phyloP scores from a whole-genome alignment of 2,888 invertebrate genomes.

The Psylliodes chrysocephalus region DNA sequence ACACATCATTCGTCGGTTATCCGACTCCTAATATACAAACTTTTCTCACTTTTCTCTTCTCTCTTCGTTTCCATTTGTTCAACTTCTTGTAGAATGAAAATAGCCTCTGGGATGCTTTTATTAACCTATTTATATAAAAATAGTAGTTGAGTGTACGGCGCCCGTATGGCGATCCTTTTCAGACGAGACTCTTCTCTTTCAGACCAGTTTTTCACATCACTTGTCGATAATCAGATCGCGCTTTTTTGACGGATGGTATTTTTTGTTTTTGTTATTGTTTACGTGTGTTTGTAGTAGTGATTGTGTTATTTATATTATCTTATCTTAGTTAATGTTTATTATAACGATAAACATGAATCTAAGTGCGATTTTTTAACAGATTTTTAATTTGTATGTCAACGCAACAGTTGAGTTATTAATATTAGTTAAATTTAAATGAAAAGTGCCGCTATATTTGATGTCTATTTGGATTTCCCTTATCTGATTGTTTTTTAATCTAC shows the following conservation, averaged over 20 bases:
- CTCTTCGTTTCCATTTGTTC: background rate
- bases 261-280: slow-evolving; percentile 6
- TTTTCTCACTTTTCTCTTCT: slow-evolving; percentile 1
- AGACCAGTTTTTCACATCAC: slow-evolving; percentile 21
- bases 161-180: slow-evolving; percentile 21
- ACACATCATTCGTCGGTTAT: too few relatives aligned
- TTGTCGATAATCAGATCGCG: slow-evolving; percentile 22
- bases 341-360: too few relatives aligned
- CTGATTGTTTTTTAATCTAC: too few relatives aligned
- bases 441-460: too few relatives aligned
- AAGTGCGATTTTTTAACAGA: too few relatives aligned
- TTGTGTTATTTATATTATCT: background rate
- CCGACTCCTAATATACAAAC: background rate
- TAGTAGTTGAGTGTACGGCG: slow-evolving; percentile 14
- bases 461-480: too few relatives aligned
- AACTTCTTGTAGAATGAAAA: slow-evolving; percentile 22
- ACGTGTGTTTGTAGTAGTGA: background rate
- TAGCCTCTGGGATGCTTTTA: slow-evolving; percentile 19
- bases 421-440: too few relatives aligned
- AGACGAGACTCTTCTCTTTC: slow-evolving; percentile 5
- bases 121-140: slow-evolving; percentile 20
- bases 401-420: too few relatives aligned
- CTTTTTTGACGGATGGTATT: background rate
- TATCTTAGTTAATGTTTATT: too few relatives aligned
- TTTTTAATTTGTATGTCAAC: too few relatives aligned